Evolutionary conservation across 2,888 invertebrate genomes (phyloP).

Genomic region (Oeneis ivallda): DNA sequence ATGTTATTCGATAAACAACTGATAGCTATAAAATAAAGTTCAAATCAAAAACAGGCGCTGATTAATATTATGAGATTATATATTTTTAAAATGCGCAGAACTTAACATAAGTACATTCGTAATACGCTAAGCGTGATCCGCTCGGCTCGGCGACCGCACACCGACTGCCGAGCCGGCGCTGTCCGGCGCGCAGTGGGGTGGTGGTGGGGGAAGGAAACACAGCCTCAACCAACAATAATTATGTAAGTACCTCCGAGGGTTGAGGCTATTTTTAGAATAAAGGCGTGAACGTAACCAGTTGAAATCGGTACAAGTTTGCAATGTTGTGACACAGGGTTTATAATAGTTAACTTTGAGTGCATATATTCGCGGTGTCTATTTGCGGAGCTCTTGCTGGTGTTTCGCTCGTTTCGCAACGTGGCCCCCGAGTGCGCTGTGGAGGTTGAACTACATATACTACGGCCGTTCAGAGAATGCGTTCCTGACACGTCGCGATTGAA

Average conservation of each 20-base stretch:
- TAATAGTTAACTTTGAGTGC: slow-evolving; percentile 17
- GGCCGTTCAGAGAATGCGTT: no score
- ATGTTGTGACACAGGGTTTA: slow-evolving; percentile 24
- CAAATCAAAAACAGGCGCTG: neutral
- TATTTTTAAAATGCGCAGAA: slow-evolving; percentile 26
- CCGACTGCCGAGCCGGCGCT: slow-evolving; percentile 53
- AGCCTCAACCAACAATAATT: slow-evolving; percentile 75
- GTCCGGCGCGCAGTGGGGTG: slow-evolving; percentile 42
- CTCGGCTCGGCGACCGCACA: slow-evolving; percentile 46
- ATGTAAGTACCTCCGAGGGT: slow-evolving; percentile 65
- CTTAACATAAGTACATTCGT: slow-evolving; percentile 24
- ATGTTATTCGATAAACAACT: neutral
- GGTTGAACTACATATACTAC: slow-evolving; percentile 20
- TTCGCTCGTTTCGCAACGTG: slow-evolving; percentile 55
- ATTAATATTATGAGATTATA: slow-evolving; percentile 10
- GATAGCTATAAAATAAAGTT: neutral
- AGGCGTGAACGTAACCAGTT: slow-evolving; percentile 60
- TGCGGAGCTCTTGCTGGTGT: slow-evolving; percentile 57
- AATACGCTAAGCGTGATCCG: slow-evolving; percentile 37
- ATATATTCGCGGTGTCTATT: slow-evolving; percentile 61
- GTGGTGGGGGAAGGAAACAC: slow-evolving; percentile 58
- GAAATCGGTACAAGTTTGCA: slow-evolving; percentile 44
- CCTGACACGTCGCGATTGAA: no score
- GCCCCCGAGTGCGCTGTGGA: slow-evolving; percentile 44
- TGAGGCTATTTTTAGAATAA: slow-evolving; percentile 71